Evolutionary conservation across 2,888 invertebrate species (phyloP), one percentile per base, ranked within the genome.

Genomic region (Tachina fera): DNA sequence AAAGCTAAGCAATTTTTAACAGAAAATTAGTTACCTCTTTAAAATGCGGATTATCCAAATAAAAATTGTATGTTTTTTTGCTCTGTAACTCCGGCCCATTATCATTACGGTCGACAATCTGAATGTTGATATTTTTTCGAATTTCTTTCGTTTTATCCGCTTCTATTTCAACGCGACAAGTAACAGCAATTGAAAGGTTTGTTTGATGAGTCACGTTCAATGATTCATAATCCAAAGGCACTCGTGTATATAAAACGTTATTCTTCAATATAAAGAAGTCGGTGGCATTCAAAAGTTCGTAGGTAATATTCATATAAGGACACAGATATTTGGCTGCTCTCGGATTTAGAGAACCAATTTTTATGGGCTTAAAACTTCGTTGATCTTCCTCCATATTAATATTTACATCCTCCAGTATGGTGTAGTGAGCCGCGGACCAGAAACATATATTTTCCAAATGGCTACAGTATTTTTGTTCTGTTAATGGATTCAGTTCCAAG

Each of bases 31-130:
- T 89, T 87, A 93, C 93, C 92, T 89, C 88, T 81, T 89, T 89
- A 80, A 92, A 92, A 84, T 92, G 91, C 6, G 92, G 91, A 88
- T 91, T 90, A 9, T 90, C 89, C 88, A 93, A 85, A 72, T 89
- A 71, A 77, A 93, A 91, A 43, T 88, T 87, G 39, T 91, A 89
- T 14, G 49, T 41, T 9, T 90, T 88, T 65, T 93, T 93, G 87
- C 94, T 94, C 87, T 95, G 92, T 47, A 95, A 88, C 87, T 96
- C 94, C 1, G 98, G 98, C 11, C 97, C 97, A 91, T 98, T 98
- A 92, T 99, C 98, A 93, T 99, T 99, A 92, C 97, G 97, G 91
- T 97, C 97, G 71, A 96, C 92, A 10, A 99, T 95, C 4, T 93
- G 92, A n/a, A 95, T 90, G 60, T 91, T 89, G 9, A 94, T 88